Conservation (phyloP, 2,888 invertebrate species). For the Oligia strigilis region DNA sequence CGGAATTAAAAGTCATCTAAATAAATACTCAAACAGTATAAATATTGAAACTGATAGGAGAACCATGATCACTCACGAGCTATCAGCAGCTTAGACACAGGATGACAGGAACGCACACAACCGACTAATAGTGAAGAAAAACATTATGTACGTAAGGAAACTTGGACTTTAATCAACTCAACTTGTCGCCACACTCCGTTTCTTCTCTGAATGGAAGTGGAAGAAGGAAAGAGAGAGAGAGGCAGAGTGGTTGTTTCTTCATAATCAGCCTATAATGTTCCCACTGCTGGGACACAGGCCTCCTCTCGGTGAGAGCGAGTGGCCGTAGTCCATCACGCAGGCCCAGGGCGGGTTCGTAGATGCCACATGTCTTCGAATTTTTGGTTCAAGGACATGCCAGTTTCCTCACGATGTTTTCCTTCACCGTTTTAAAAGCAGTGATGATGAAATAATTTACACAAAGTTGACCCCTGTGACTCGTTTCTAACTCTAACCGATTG, state of each 20-base stretch:
- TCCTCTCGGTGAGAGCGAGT: no score
- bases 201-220: background rate
- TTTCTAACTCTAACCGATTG: no score
- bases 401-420: no score
- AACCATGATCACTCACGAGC: background rate
- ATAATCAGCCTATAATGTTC: no score
- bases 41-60: constrained; percentile 7
- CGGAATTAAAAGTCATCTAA: background rate
- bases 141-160: background rate
- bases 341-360: no score
- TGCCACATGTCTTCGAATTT: no score
- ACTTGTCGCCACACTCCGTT: background rate
- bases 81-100: background rate
- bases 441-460: no score
- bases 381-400: no score
- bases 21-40: constrained; percentile 5
- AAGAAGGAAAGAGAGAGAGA: background rate
- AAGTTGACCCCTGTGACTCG: no score
- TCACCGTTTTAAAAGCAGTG: no score
- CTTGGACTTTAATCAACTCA: background rate
- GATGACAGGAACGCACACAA: background rate
- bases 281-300: no score
- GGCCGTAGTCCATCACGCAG: no score
- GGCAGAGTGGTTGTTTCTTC: background rate
- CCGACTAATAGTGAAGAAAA: background rate